Conservation (phyloP, 1,140 invertebrate genomes). For the Bombus breviceps region DNA sequence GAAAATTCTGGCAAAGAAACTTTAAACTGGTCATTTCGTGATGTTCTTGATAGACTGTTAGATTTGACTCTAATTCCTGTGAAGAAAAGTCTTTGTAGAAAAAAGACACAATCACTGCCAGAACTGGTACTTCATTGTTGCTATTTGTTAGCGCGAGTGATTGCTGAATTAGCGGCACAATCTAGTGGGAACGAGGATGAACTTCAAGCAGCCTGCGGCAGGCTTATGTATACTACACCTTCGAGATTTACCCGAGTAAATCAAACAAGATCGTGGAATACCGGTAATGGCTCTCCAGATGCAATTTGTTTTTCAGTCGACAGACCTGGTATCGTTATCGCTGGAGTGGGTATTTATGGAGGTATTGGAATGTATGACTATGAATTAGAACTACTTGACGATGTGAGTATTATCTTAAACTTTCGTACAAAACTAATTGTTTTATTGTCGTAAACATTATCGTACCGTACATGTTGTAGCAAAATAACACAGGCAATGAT, state of each 20-base stretch:
- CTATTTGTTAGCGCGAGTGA: constrained; percentile 91
- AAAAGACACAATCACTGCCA: constrained; percentile 83
- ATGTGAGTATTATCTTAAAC: constrained; percentile 79
- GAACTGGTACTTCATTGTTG: constrained; percentile 92
- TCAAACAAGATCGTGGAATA: constrained; percentile 96
- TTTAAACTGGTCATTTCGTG: constrained; percentile 89
- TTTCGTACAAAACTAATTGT: neutral
- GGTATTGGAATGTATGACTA: constrained; percentile 94
- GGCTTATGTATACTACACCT: constrained; percentile 92
- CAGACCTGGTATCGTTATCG: constrained; percentile 92
- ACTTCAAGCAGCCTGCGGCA: constrained; percentile 84
- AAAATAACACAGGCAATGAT: constrained; percentile 81
- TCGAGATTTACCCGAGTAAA: constrained; percentile 95
- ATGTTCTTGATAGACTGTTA: constrained; percentile 92
- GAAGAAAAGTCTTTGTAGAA: constrained; percentile 85
- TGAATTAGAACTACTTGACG: constrained; percentile 95
- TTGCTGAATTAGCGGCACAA: constrained; percentile 94
- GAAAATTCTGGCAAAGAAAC: constrained; percentile 78
- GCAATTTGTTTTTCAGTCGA: constrained; percentile 98
- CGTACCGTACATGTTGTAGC: constrained; percentile 66
- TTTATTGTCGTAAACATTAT: constrained; percentile 6
- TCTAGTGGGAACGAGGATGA: constrained; percentile 88
- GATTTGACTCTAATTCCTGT: constrained; percentile 92
- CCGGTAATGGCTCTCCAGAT: constrained; percentile 97
- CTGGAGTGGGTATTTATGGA: constrained; percentile 95